Percentiles rank a stretch among this genome's conserved stretches.
Evolutionary conservation across 2,113 vertebrate genomes (phyloP).

Genomic region (Spea bombifrons): DNA sequence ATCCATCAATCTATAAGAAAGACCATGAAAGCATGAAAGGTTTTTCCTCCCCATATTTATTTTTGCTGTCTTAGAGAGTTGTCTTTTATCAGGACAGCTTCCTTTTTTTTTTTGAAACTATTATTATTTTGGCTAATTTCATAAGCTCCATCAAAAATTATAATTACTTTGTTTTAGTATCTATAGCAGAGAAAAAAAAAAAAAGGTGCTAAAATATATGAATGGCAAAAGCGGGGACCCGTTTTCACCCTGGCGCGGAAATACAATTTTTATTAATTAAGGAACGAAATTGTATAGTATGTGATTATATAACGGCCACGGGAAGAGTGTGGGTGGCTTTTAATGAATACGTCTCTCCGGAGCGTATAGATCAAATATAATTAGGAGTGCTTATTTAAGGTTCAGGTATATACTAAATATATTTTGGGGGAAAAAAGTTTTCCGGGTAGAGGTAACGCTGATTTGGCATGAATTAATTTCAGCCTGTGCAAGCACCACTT

Average conservation of each 20-base stretch:
- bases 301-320: conserved; percentile 23
- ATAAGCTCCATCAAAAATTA: conserved; percentile 69
- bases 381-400: neutral
- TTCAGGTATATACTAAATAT: neutral
- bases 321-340: conserved; percentile 5
- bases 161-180: conserved; percentile 67
- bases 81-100: conserved; percentile 80
- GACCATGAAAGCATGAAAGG: conserved; percentile 83
- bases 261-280: conserved; percentile 44
- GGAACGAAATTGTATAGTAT: conserved; percentile 50
- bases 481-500: conserved; percentile 66
- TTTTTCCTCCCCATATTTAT: conserved; percentile 77
- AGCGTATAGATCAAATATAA: neutral
- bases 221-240: conserved; percentile 55
- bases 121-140: conserved; percentile 81
- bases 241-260: conserved; percentile 53
- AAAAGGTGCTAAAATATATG: conserved; percentile 61
- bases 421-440: too few relatives aligned
- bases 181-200: conserved; percentile 44
- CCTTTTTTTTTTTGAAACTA: conserved; percentile 73
- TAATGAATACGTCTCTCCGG: neutral
- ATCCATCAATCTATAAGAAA: conserved; percentile 84
- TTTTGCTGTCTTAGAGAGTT: conserved; percentile 82
- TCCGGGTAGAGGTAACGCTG: conserved; percentile 52
- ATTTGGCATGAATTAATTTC: conserved; percentile 66